Evolutionary conservation across 1,140 invertebrate genomes (phyloP).

Genomic region (Cherax destructor): DNA sequence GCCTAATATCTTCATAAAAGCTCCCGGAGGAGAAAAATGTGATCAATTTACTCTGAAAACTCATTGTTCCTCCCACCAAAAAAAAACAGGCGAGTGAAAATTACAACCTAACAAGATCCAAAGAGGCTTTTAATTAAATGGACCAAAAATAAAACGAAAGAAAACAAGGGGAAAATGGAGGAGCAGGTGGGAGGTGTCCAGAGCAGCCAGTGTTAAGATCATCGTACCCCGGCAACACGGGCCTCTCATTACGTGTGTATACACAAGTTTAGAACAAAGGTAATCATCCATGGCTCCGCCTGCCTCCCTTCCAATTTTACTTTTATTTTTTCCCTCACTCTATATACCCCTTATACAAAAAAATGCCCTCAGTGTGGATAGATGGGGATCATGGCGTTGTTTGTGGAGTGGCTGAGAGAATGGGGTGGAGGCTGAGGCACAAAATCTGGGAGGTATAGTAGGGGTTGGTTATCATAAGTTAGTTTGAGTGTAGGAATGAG

Average conservation of each 20-base stretch:
- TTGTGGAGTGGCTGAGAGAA: neutral
- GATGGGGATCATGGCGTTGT: neutral
- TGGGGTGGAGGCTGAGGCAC: neutral
- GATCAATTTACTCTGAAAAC: slow-evolving; percentile 44
- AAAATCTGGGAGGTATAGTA: neutral
- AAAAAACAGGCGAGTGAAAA: slow-evolving; percentile 17
- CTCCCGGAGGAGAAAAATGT: slow-evolving; percentile 11
- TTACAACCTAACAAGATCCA: slow-evolving; percentile 41
- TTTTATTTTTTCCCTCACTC: slow-evolving; percentile 22
- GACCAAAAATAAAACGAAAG: slow-evolving; percentile 56
- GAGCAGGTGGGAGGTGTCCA: slow-evolving; percentile 47
- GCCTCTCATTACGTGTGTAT: slow-evolving; percentile 63
- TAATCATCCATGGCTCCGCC: slow-evolving; percentile 62
- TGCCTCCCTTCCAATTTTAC: slow-evolving; percentile 45
- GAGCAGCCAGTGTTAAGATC: slow-evolving; percentile 31
- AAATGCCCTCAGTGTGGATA: neutral
- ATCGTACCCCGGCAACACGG: slow-evolving; percentile 35
- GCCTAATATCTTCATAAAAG: slow-evolving; percentile 27
- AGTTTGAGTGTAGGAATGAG: slow-evolving; percentile 14
- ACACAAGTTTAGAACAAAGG: slow-evolving; percentile 67
- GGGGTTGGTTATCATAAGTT: neutral
- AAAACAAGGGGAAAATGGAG: slow-evolving; percentile 49
- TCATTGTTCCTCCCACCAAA: slow-evolving; percentile 19
- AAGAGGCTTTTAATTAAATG: slow-evolving; percentile 59
- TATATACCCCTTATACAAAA: neutral